Conservation (phyloP, 2,888 invertebrate genomes). For the Epirrhoe tristata region DNA sequence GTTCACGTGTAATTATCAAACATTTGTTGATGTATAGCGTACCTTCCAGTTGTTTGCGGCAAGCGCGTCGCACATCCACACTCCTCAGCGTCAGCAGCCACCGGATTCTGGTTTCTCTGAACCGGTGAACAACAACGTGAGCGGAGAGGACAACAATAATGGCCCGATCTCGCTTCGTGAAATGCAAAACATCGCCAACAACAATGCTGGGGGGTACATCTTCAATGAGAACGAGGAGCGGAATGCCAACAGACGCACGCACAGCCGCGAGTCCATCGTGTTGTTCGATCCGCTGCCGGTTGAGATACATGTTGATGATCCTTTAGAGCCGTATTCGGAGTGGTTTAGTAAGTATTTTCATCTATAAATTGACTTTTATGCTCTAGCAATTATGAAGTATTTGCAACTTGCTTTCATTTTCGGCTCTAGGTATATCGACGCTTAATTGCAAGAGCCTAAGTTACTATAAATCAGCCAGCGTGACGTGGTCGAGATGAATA, state of each 20-base stretch:
- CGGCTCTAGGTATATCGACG: no score
- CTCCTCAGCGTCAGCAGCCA: slow-evolving; percentile 70
- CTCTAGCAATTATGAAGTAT: no score
- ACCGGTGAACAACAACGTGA: slow-evolving; percentile 77
- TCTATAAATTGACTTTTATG: neutral
- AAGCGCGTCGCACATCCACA: slow-evolving; percentile 74
- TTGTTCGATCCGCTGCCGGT: slow-evolving; percentile 77
- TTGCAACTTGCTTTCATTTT: no score
- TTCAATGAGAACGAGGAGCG: slow-evolving; percentile 80
- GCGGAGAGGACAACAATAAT: slow-evolving; percentile 84
- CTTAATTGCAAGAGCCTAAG: no score
- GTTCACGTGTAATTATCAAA: neutral
- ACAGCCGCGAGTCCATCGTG: slow-evolving; percentile 76
- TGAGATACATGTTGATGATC: slow-evolving; percentile 68
- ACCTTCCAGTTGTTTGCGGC: slow-evolving; percentile 71
- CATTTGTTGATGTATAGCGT: neutral
- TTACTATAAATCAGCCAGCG: no score
- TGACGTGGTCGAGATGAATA: no score
- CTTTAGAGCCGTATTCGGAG: slow-evolving; percentile 72
- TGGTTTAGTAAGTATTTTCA: slow-evolving; percentile 73
- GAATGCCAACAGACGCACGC: slow-evolving; percentile 72
- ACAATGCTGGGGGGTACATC: slow-evolving; percentile 83
- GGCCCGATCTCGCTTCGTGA: slow-evolving; percentile 83
- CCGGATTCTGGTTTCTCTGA: slow-evolving; percentile 79
- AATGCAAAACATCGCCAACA: slow-evolving; percentile 85